Conservation (phyloP, 2,888 invertebrate species). For the Carpatolechia fugitivella region DNA sequence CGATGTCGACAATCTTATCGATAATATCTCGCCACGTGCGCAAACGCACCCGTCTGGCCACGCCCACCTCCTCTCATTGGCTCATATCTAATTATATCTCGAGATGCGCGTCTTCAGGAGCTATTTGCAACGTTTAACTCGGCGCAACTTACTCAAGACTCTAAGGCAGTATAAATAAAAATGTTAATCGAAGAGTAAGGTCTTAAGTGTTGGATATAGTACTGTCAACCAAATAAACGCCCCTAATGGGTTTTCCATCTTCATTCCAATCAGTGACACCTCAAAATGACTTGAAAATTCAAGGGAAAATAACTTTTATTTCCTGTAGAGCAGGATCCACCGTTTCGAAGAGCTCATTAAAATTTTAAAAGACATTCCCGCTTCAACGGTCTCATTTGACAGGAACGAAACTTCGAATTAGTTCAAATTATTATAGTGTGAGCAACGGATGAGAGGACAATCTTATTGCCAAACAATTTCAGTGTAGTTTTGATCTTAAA, state of each 20-base stretch:
- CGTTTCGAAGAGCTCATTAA: conserved; percentile 18
- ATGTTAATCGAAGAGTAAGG: conserved; percentile 17
- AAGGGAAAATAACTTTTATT: conserved; percentile 5
- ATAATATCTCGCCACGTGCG: conserved; percentile 27
- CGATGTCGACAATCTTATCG: conserved; percentile 9
- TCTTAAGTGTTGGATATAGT: conserved; percentile 48
- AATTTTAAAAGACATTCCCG: conserved; percentile 39
- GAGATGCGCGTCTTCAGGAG: conserved; percentile 50
- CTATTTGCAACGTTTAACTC: conserved; percentile 74
- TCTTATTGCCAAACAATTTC: conserved; percentile 3
- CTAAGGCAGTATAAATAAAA: conserved; percentile 19
- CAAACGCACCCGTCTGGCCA: conserved; percentile 47
- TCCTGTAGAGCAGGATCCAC: conserved; percentile 15
- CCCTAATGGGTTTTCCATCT: conserved; percentile 74
- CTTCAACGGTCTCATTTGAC: conserved; percentile 68
- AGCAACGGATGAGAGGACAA: conserved; percentile 24
- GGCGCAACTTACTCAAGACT: conserved; percentile 30
- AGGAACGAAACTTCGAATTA: conserved; percentile 70
- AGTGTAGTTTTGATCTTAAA: neutral
- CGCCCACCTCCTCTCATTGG: conserved; percentile 67
- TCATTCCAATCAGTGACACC: conserved; percentile 62
- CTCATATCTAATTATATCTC: conserved; percentile 71
- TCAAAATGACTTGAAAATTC: conserved; percentile 26
- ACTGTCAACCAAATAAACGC: conserved; percentile 73
- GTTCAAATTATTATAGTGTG: conserved; percentile 56